These are phyloP conservation scores for Suncus etruscus DNA, from an alignment of 2,113 vertebrate genomes.

Conservation along the genomic window DNA sequence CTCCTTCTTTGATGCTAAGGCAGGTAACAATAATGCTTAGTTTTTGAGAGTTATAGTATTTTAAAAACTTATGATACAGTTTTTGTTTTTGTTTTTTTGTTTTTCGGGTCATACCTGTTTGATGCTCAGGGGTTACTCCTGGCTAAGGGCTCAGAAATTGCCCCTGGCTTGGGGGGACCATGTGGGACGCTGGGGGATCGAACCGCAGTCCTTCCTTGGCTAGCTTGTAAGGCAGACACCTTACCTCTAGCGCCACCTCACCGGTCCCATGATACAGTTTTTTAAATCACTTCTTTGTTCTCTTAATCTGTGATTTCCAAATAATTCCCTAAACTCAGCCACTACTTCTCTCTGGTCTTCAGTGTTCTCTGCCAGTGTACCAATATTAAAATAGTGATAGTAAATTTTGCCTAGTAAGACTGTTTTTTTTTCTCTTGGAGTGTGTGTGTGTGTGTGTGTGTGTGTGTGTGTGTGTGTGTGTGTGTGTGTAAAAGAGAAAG, in stretches of 20 bases:
- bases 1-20: not conserved
- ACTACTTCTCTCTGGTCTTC: not conserved
- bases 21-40: constrained; percentile 4
- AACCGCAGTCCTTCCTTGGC: too few species aligned
- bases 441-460: too few species aligned
- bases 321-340: not conserved
- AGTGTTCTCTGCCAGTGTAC: not conserved
- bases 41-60: not conserved
- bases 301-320: constrained; percentile 27
- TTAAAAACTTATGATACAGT: not conserved
- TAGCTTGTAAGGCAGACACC: too few species aligned
- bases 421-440: constrained; percentile 14
- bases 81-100: constrained; percentile 1
- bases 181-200: too few species aligned
- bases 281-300: not conserved
- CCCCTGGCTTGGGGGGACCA: too few species aligned
- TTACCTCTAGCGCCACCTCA: too few species aligned
- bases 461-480: too few species aligned
- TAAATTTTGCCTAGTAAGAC: not conserved
- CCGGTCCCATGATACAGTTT: not conserved
- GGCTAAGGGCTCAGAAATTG: too few species aligned
- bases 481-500: not conserved
- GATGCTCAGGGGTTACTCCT: too few species aligned
- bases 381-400: constrained; percentile 11
- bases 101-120: too few species aligned